A percentile compares a stretch with the other conserved stretches of the same genome.
These are phyloP conservation scores for Acanthurus lineatus DNA, from an alignment of 2,797 vertebrate genomes.

Conservation along the genomic window DNA sequence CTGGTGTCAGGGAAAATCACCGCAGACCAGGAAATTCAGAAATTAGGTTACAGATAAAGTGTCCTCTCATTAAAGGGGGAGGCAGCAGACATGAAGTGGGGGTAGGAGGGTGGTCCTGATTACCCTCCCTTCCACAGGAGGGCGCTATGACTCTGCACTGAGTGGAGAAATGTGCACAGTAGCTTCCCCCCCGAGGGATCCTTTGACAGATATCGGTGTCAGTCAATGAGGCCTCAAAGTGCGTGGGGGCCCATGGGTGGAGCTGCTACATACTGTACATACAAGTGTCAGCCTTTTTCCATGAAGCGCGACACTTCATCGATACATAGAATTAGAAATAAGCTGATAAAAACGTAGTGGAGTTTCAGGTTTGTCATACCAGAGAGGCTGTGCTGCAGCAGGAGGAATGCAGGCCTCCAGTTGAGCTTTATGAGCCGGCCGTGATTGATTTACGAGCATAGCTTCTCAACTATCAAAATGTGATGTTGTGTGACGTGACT, in stretches of 20 bases:
- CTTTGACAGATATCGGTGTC: slow-evolving; percentile 71
- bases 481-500: slow-evolving; percentile 17
- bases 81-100: background rate
- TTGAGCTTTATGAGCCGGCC: slow-evolving; percentile 1
- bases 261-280: slow-evolving; percentile 54
- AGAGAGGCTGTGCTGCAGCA: background rate
- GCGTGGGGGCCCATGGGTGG: slow-evolving; percentile 49
- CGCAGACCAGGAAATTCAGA: background rate
- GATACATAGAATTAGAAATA: slow-evolving; percentile 30
- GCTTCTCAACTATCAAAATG: slow-evolving; percentile 47
- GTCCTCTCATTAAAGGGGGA: background rate
- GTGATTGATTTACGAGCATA: slow-evolving; percentile 31
- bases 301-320: slow-evolving; percentile 28
- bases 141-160: slow-evolving; percentile 72
- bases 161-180: slow-evolving; percentile 25
- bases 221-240: slow-evolving; percentile 47
- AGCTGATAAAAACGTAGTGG: slow-evolving; percentile 6
- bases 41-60: background rate
- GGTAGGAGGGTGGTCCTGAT: background rate
- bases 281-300: slow-evolving; percentile 31
- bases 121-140: slow-evolving; percentile 78
- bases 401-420: slow-evolving; percentile 16
- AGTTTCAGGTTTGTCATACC: slow-evolving; percentile 30
- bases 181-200: slow-evolving; percentile 34
- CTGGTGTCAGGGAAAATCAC: too few relatives aligned